A percentile compares a stretch with the other conserved stretches of the same genome.
Evolutionary conservation across 1,140 invertebrate genomes (phyloP).

Genomic region (Lethrus apterus): DNA sequence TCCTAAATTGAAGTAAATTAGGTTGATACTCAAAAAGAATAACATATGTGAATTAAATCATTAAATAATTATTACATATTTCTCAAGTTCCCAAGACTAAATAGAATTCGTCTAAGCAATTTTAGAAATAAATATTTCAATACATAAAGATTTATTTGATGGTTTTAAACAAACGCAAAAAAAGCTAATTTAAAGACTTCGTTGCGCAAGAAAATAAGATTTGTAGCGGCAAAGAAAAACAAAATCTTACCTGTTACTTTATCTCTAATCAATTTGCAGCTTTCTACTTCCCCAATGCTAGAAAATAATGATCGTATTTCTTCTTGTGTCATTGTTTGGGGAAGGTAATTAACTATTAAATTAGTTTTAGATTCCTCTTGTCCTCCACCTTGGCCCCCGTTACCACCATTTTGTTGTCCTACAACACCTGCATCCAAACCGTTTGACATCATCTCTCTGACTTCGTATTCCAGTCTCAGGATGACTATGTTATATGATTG

Average conservation of each 20-base stretch:
- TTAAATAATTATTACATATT: too few relatives aligned
- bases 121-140: too few relatives aligned
- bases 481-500: constrained; percentile 1
- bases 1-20: too few relatives aligned
- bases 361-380: constrained; percentile 94
- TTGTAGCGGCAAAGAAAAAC: too few relatives aligned
- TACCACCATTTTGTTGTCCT: constrained; percentile 59
- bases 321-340: constrained; percentile 99
- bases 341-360: constrained; percentile 98
- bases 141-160: too few relatives aligned
- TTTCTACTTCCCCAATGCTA: constrained; percentile 97
- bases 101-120: too few relatives aligned
- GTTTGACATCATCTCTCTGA: constrained; percentile 67
- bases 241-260: constrained; percentile 83
- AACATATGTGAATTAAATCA: too few relatives aligned
- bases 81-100: too few relatives aligned
- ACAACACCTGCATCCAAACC: constrained; percentile 60
- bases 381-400: constrained; percentile 58
- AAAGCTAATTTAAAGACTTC: too few relatives aligned
- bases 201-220: too few relatives aligned
- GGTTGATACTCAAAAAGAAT: too few relatives aligned
- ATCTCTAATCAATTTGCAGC: constrained; percentile 97
- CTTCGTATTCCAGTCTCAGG: constrained; percentile 17
- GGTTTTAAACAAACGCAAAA: too few relatives aligned
- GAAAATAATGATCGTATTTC: constrained; percentile 96